Conservation (phyloP, 2,888 invertebrate species). For the Invenusta paracnida region DNA sequence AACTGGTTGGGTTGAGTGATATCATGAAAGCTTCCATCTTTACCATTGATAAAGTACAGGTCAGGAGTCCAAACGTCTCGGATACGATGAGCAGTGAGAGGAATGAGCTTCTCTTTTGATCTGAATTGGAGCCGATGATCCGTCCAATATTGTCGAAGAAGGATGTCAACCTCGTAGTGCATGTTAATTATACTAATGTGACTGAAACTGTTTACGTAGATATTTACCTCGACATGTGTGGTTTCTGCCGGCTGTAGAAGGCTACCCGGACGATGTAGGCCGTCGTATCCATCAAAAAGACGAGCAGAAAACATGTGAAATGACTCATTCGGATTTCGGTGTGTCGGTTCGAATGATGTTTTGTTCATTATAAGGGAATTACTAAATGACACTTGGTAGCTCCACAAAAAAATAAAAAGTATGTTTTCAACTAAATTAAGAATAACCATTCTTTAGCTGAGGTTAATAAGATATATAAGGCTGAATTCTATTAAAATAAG, state of each 20-base stretch:
- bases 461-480: no score
- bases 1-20: constrained; percentile 41
- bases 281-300: not conserved
- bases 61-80: constrained; percentile 43
- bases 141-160: constrained; percentile 43
- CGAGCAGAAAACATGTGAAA: not conserved
- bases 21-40: constrained; percentile 35
- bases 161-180: constrained; percentile 42
- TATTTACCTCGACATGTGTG: constrained; percentile 3
- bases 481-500: no score
- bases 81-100: constrained; percentile 28
- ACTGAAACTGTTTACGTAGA: constrained; percentile 40
- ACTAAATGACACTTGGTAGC: no score
- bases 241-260: not conserved
- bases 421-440: no score
- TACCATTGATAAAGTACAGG: constrained; percentile 43
- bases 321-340: not conserved
- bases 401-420: no score
- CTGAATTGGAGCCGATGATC: constrained; percentile 34
- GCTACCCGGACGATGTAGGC: not conserved
- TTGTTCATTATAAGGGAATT: no score
- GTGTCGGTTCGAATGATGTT: not conserved
- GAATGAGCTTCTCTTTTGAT: not conserved
- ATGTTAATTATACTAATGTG: constrained; percentile 42
- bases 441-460: no score